Conservation (phyloP, 1,140 invertebrate species). For the Sinonovacula constricta region DNA sequence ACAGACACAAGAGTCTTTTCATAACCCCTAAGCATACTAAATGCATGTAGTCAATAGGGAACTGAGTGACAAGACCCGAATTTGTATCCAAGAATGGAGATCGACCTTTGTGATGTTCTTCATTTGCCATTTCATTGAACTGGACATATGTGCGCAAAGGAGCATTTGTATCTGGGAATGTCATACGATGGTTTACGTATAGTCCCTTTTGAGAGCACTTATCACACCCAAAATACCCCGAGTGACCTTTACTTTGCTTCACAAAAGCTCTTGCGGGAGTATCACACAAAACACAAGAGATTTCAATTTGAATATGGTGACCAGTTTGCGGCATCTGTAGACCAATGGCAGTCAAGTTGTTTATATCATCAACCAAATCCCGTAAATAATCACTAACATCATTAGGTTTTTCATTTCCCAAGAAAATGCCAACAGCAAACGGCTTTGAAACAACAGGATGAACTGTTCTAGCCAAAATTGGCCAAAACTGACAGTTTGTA, state of each 20-base stretch:
- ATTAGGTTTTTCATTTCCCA: slow-evolving; percentile 38
- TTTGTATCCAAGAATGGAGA: slow-evolving; percentile 61
- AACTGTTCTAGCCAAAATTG: slow-evolving; percentile 35
- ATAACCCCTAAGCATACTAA: slow-evolving; percentile 76
- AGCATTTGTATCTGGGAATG: slow-evolving; percentile 55
- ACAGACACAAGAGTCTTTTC: slow-evolving; percentile 70
- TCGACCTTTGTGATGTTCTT: slow-evolving; percentile 68
- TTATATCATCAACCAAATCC: slow-evolving; percentile 45
- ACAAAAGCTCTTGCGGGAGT: slow-evolving; percentile 77
- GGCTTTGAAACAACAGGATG: slow-evolving; percentile 13
- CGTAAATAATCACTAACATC: slow-evolving; percentile 33
- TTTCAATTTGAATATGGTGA: slow-evolving; percentile 42
- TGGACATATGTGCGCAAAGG: slow-evolving; percentile 54
- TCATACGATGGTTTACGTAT: slow-evolving; percentile 49
- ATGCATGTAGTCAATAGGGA: slow-evolving; percentile 78
- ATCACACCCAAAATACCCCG: slow-evolving; percentile 55
- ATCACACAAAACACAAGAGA: slow-evolving; percentile 74
- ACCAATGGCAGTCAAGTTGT: slow-evolving; percentile 10
- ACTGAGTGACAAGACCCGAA: slow-evolving; percentile 71
- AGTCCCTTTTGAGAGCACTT: slow-evolving; percentile 43
- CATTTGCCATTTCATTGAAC: slow-evolving; percentile 62
- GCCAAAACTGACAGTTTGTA: slow-evolving; percentile 52
- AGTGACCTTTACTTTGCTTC: slow-evolving; percentile 70
- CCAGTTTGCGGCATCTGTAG: slow-evolving; percentile 5
- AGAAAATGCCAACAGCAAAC: slow-evolving; percentile 43